Conservation (phyloP, 2,797 vertebrate species). For the Anniella stebbinsi region DNA sequence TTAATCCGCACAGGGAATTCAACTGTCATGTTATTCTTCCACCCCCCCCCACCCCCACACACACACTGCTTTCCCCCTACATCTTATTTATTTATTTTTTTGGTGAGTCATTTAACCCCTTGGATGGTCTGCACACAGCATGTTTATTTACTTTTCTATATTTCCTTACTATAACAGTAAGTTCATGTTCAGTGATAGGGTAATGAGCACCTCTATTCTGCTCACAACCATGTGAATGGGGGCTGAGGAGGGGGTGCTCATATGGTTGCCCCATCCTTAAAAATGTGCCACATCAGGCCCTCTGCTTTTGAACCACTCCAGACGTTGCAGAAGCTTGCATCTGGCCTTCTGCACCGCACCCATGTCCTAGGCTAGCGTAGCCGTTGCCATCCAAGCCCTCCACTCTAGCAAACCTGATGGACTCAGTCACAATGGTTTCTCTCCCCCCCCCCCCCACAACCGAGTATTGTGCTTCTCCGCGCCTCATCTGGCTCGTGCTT, state of each 20-base stretch:
- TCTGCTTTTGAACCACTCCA: background rate
- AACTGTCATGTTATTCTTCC: background rate
- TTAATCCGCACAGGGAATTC: conserved; percentile 56
- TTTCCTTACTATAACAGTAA: background rate
- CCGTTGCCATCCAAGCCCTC: background rate
- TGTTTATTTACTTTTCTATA: background rate
- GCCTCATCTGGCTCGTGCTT: background rate
- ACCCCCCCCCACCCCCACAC: no score
- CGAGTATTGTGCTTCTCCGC: no score
- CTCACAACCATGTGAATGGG: no score
- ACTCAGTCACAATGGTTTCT: background rate
- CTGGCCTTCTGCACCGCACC: no score
- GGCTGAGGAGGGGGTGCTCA: no score
- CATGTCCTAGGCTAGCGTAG: no score
- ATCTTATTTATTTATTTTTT: background rate
- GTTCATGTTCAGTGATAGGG: no score
- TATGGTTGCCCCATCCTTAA: no score
- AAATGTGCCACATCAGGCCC: background rate
- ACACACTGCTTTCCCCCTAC: no score
- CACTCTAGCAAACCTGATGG: background rate
- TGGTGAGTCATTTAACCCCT: background rate
- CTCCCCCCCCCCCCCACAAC: no score
- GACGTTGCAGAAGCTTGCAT: background rate
- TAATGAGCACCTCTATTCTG: no score
- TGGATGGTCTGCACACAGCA: background rate